Conservation (phyloP, 1,140 invertebrate genomes). For the Drosophila sechellia region DNA sequence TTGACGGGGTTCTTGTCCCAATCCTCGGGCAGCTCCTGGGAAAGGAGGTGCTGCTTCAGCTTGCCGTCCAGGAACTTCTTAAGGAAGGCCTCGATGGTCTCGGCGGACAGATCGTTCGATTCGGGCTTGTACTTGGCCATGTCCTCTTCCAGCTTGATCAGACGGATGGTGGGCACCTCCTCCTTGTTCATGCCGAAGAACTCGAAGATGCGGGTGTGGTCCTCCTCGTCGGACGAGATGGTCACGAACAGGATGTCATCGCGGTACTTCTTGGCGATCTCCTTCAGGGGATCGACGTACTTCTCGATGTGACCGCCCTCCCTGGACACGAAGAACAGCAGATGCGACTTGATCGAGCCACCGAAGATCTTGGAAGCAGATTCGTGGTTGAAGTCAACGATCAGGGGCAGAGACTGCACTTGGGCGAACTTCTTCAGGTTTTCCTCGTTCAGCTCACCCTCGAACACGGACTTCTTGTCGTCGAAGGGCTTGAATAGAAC, state of each 20-base stretch:
- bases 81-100: slow-evolving; percentile 93
- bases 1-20: slow-evolving; percentile 99
- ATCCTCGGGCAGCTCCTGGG: slow-evolving; percentile 97
- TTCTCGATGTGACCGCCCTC: slow-evolving; percentile 93
- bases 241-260: slow-evolving; percentile 97
- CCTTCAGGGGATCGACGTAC: slow-evolving; percentile 90
- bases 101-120: slow-evolving; percentile 90
- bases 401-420: slow-evolving; percentile 94
- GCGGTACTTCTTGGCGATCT: slow-evolving; percentile 94
- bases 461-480: slow-evolving; percentile 93
- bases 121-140: slow-evolving; percentile 99
- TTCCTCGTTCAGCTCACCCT: slow-evolving; percentile 89
- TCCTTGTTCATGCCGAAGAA: slow-evolving; percentile 99
- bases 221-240: slow-evolving; percentile 97
- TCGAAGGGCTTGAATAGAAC: slow-evolving; percentile 92
- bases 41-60: slow-evolving; percentile 96
- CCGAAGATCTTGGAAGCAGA: slow-evolving; percentile 98
- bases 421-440: slow-evolving; percentile 93
- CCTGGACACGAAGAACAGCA: slow-evolving; percentile 97
- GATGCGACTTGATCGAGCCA: slow-evolving; percentile 98
- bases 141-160: slow-evolving; percentile 98
- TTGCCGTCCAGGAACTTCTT: slow-evolving; percentile 95
- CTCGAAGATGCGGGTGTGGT: slow-evolving; percentile 98
- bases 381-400: slow-evolving; percentile 99
- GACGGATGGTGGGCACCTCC: slow-evolving; percentile 95